A percentile compares a stretch with the other conserved stretches of the same genome.
These are phyloP conservation scores for Carlito syrichta DNA, from an alignment of 2,113 vertebrate genomes.

Conservation along the genomic window DNA sequence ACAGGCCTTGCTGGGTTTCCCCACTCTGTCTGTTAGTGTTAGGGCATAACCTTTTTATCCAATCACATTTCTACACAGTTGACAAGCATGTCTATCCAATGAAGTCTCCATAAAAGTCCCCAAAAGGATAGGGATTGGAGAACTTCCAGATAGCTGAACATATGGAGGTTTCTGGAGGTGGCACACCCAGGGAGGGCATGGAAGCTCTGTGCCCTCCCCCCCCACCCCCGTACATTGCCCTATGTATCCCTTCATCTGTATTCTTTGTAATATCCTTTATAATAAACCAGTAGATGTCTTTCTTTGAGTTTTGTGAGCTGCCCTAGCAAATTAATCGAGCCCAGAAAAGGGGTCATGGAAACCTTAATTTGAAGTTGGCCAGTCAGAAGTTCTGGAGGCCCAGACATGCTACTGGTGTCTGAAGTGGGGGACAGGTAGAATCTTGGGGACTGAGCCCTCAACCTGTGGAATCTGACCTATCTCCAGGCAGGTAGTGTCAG, in stretches of 20 bases:
- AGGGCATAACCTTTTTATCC: background rate
- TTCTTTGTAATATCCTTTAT: background rate
- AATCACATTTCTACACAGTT: background rate
- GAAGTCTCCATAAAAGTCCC: background rate
- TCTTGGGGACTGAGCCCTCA: background rate
- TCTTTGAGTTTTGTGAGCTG: background rate
- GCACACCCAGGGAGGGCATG: background rate
- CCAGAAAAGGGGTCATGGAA: background rate
- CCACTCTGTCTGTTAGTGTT: background rate
- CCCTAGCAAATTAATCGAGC: background rate
- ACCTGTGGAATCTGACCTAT: background rate
- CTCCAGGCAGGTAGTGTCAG: background rate
- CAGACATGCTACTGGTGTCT: background rate
- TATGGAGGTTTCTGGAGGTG: background rate
- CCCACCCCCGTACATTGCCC: background rate
- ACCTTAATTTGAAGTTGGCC: background rate
- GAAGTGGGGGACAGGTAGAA: too few relatives aligned
- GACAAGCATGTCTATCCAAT: background rate
- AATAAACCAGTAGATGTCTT: background rate
- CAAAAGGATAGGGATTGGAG: background rate
- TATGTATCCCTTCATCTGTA: background rate
- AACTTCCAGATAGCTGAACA: background rate
- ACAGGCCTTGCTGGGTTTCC: background rate
- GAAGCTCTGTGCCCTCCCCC: background rate
- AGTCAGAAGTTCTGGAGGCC: background rate